Base-by-base conservation (phyloP, 1,140 invertebrate species). In the Paralvinella palmiformis region DNA sequence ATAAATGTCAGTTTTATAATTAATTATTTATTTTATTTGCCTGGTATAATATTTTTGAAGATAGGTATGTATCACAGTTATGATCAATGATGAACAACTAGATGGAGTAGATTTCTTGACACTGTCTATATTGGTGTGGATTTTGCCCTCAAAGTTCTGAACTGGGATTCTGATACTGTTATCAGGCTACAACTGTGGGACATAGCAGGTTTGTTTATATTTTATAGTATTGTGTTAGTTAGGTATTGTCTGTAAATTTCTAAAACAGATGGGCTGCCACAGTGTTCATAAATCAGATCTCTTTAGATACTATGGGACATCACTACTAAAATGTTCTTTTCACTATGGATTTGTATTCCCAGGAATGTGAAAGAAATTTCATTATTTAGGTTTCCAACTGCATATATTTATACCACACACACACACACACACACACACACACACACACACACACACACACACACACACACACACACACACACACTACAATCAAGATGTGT, bases 361-460 rank as follows among this genome's bases (percentile, higher is more conserved):
- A 52, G 24, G 48, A 27, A 29, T 29, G 31, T 27, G 48, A 52
- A n/a, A 10, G 31, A 52, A 22, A 22, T 22, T 29, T 27, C 48
- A 29, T 22, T 52, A 22, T 27, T 24, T 6, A 48, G 4, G 20
- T 24, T 15, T 50, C 20, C 45, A 50, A n/a, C 20, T 17, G 45
- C 45, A 50, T 3, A 50, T 15, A 50, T 24, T 22, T 24, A 50
- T 15, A 50, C 45, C 45, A 50, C 45, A 50, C 45, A 50, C 45
- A 50, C 45, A 50, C 45, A 50, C 45, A 50, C 45, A 50, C 45
- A 50, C 45, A 50, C 45, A n/a, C 37, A 41, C 37, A n/a, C 37
- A 41, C 37, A n/a, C 37, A 41, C 37, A 41, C 37, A 41, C 37
- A 41, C 37, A 41, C 37, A 41, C 37, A 41, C 37, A 41, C 37